Base-by-base conservation (phyloP, 2,888 invertebrate species). In the Drosophila neoperkinsi region DNA sequence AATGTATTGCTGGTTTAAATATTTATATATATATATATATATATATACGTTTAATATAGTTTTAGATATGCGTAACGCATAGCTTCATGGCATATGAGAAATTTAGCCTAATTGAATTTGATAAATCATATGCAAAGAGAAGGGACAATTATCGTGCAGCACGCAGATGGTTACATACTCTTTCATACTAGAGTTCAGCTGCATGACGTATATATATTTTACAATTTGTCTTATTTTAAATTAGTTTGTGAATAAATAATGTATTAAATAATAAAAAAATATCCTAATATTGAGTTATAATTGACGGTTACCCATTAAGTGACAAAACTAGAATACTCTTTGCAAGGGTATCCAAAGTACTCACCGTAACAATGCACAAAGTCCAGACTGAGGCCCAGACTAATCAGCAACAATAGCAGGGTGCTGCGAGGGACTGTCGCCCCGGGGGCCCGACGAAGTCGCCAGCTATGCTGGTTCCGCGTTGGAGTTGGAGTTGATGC, bases 351-450 rank as follows among this genome's bases (percentile, higher is more conserved):
- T 43, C 21, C 62, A 69, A 60, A 33, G 74, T 90, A 88, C 87
- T 88, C 77, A 88, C 87, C 87, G 73, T 90, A 90, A 81, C 90
- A 85, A 81, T 90, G 78, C 72, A 84, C 90, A 63, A 71, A 68
- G 60, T 80, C 70, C 64, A 88, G 75, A 64, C 79, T 77, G 75
- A 86, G 71, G 53, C 74, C 72, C 74, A 89, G 71, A 78, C 89
- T 69, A 84, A 86, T 89, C 84, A 86, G 72, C 57, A 89, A 77
- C 79, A 86, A 78, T 72, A 78, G 79, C 25, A 71, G 69, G 51
- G 59, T 67, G 57, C 73, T 65, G 69, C 46, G 61, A 38, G 82
- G 67, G 64, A 62, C 70, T 62, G 68, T 56, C 51, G 82, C 71
- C 66, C 67, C 43, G 62, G 76, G 79, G 53, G 64, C 52, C 46